Evolutionary conservation across 1,140 invertebrate species (phyloP).

Genomic region (Yoshiicerus persimilis): DNA sequence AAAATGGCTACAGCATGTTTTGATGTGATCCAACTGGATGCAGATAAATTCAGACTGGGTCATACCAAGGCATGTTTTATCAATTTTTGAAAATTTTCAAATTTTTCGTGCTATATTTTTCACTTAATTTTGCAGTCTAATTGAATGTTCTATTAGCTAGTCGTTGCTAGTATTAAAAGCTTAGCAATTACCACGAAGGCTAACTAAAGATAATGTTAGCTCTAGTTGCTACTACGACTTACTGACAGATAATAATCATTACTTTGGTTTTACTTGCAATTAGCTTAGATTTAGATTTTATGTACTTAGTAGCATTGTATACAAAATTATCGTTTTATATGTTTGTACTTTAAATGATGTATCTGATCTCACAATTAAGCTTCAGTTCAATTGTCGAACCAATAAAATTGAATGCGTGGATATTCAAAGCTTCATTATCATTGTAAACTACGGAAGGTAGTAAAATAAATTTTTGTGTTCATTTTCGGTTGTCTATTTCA

Average conservation of each 20-base stretch:
- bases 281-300: background rate
- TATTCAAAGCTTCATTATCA: background rate
- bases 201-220: background rate
- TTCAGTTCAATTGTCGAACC: background rate
- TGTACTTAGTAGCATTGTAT: background rate
- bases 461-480: background rate
- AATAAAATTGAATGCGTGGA: background rate
- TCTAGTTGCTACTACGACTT: background rate
- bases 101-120: background rate
- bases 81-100: background rate
- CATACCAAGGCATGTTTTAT: slow-evolving; percentile 87
- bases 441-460: background rate
- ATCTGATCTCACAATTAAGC: too few relatives aligned
- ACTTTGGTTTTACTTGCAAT: too few relatives aligned
- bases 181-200: background rate
- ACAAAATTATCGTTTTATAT: too few relatives aligned
- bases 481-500: background rate
- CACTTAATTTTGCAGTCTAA: background rate
- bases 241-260: background rate
- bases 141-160: background rate
- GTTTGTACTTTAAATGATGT: too few relatives aligned
- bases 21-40: slow-evolving; percentile 74
- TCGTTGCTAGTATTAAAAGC: background rate
- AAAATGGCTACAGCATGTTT: slow-evolving; percentile 77
- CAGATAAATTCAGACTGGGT: slow-evolving; percentile 88